Base-by-base conservation (phyloP, 2,113 vertebrate genomes). In the Furnarius figulus region DNA sequence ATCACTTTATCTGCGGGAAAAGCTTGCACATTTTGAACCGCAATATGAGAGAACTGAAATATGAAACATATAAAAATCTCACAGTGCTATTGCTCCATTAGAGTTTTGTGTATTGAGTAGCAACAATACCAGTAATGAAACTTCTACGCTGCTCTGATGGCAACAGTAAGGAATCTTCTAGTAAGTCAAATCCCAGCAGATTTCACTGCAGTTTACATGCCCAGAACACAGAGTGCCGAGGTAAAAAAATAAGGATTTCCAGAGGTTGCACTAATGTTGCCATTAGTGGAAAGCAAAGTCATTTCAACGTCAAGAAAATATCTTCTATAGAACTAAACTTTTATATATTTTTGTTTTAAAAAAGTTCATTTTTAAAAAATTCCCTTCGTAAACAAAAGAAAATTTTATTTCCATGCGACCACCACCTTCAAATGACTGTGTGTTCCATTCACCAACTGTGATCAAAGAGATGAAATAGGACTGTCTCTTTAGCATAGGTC, bases 61-160 rank as follows among this genome's bases (percentile, higher is more conserved):
- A 81, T 20, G 75, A 94, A 96, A 77, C 58, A n/a, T 50, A 78
- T 50, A 87, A 84, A 87, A 88, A 91, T 31, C 68, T 92, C 78
- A 53, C 24, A 33, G 61, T 31, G 44, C 44, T 93, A 67, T 77
- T 79, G 49, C 78, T 85, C 56, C 44, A 67, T 72, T 95, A 83
- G 80, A 70, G 50, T 28, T 81, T 75, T 83, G 50, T 76, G 67
- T 86, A 93, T 86, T 89, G 94, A 94, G 17, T 8, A 83, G n/a
- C 56, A 92, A 55, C 87, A 90, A 76, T 52, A 53, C 3, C 40
- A 77, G 61, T 46, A 81, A 81, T 44, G 70, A 87, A 92, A 87
- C 56, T 68, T 85, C 52, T 77, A 1, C 83, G 30, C 13, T 77
- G 42, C 20, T n/a, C 23, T 20, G 25, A 84, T 53, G 14, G 27